phyloP scores from a whole-genome alignment of 2,888 invertebrate species.

The Stenchaetothrips biformis region DNA sequence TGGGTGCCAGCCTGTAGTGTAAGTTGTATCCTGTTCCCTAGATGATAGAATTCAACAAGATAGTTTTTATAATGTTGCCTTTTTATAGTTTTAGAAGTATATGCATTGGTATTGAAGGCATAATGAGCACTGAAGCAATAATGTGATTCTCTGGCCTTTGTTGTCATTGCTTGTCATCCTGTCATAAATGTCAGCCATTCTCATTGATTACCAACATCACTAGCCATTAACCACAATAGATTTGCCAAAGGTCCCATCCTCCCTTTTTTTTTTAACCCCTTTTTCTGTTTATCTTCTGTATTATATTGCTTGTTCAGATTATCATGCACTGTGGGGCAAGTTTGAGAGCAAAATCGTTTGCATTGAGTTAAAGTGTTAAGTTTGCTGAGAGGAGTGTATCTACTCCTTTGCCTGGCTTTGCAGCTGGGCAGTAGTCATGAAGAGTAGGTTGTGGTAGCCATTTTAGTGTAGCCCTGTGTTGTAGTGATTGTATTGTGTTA shows the following conservation, averaged over 20 bases:
- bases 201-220: background rate
- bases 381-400: background rate
- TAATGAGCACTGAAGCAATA: conserved; percentile 24
- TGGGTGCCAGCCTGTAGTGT: conserved; percentile 11
- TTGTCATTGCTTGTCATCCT: conserved; percentile 24
- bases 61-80: conserved; percentile 24
- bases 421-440: conserved; percentile 22
- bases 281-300: background rate
- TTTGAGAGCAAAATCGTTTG: conserved; percentile 3
- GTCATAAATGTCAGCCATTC: conserved; percentile 4
- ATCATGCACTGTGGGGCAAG: background rate
- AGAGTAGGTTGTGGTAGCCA: conserved; percentile 13
- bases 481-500: conserved; percentile 9
- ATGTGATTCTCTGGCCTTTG: conserved; percentile 21
- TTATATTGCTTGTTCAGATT: background rate
- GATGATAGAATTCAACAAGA: conserved; percentile 16
- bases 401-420: background rate
- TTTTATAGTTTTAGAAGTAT: conserved; percentile 23
- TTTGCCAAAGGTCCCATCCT: background rate
- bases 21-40: conserved; percentile 18
- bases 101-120: conserved; percentile 26
- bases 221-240: conserved; percentile 16
- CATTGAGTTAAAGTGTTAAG: background rate
- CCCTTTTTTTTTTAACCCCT: conserved; percentile 5
- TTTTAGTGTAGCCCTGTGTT: conserved; percentile 17